Evolutionary conservation across 1,140 invertebrate genomes (phyloP).

Genomic region (Leptinotarsa texana): DNA sequence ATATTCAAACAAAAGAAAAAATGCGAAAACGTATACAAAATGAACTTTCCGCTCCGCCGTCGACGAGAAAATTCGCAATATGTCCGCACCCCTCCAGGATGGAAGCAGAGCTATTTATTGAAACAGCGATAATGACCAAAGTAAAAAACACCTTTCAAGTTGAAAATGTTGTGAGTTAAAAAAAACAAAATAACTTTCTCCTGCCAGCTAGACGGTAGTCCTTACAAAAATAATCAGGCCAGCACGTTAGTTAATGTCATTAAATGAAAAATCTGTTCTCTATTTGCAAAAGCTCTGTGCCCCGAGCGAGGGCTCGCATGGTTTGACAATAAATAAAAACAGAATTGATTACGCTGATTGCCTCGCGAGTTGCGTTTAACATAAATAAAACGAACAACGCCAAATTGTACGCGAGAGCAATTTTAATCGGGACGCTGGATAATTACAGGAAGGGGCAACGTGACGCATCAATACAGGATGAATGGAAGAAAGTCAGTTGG

Average conservation of each 20-base stretch:
- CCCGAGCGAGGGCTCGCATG: constrained; percentile 15
- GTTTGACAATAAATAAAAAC: constrained; percentile 44
- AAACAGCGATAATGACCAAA: no score
- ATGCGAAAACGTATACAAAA: no score
- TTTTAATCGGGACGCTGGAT: constrained; percentile 37
- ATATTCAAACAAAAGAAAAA: no score
- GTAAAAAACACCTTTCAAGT: no score
- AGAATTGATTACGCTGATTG: constrained; percentile 49
- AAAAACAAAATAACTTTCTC: no score
- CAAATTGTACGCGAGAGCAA: constrained; percentile 41
- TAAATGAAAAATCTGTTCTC: constrained; percentile 23
- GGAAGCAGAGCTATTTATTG: no score
- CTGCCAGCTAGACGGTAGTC: no score
- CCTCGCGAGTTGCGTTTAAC: constrained; percentile 47
- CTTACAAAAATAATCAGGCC: not conserved
- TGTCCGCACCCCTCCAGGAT: no score
- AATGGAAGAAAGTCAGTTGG: no score
- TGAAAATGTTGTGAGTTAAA: no score
- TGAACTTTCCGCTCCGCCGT: no score
- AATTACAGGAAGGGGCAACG: constrained; percentile 31
- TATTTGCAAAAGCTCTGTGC: constrained; percentile 21
- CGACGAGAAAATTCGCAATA: no score
- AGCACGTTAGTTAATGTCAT: constrained; percentile 11
- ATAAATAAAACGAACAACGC: constrained; percentile 43
- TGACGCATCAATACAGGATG: constrained; percentile 2